Evolutionary conservation across 2,113 vertebrate genomes (phyloP).

Genomic region (Sceloporus tristichus): DNA sequence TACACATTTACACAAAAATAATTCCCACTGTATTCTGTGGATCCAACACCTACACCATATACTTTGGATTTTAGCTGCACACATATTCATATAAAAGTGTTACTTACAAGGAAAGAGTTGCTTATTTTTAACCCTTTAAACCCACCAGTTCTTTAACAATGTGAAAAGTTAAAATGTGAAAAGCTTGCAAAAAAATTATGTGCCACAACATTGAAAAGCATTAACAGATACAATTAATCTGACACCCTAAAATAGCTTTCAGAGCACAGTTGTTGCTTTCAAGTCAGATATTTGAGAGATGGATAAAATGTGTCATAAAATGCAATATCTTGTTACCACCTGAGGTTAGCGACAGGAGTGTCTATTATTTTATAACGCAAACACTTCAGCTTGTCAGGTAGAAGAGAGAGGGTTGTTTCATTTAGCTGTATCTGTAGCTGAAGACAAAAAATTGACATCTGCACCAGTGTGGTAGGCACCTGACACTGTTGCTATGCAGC

Average conservation of each 20-base stretch:
- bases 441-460: conserved; percentile 27
- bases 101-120: background rate
- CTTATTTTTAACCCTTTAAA: background rate
- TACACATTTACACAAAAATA: background rate
- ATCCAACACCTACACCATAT: background rate
- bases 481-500: background rate
- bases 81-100: background rate
- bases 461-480: background rate
- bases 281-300: conserved; percentile 11
- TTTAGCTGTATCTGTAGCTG: conserved; percentile 23
- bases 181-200: background rate
- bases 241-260: background rate
- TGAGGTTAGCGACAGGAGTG: conserved; percentile 20
- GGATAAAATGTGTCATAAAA: background rate
- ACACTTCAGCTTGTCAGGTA: conserved; percentile 23
- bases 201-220: background rate
- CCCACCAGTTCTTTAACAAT: background rate
- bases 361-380: conserved; percentile 14
- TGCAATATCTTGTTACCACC: conserved; percentile 23
- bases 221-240: conserved; percentile 6
- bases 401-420: background rate
- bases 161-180: background rate
- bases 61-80: background rate
- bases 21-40: background rate
- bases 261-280: conserved; percentile 3